These are phyloP conservation scores for Gadopsis bispinosus DNA, from an alignment of 2,797 vertebrate genomes.

Conservation along the genomic window DNA sequence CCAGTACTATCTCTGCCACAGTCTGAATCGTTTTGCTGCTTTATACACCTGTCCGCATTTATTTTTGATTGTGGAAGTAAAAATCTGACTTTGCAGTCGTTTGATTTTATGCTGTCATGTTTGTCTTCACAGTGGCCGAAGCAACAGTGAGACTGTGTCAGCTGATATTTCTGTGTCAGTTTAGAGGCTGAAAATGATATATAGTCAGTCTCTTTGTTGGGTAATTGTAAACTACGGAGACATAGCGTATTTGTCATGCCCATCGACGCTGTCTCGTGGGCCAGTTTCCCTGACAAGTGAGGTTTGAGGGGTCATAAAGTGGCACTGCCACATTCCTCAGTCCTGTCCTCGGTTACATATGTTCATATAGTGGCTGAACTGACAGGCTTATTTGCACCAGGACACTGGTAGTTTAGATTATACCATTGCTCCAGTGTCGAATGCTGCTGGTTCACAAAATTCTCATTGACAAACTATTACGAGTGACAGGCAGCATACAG, in stretches of 20 bases:
- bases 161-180: constrained; percentile 35
- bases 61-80: constrained; percentile 12
- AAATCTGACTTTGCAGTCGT: constrained; percentile 20
- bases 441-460: constrained; percentile 33
- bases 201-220: constrained; percentile 48
- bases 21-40: not conserved
- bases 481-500: constrained; percentile 34
- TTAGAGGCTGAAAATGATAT: constrained; percentile 26
- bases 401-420: constrained; percentile 66
- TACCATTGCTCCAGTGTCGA: constrained; percentile 66
- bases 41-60: constrained; percentile 1
- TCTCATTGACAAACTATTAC: constrained; percentile 62
- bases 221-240: constrained; percentile 71
- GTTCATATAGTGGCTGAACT: constrained; percentile 60
- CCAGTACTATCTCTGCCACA: not conserved
- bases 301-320: constrained; percentile 72
- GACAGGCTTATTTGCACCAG: constrained; percentile 80
- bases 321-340: constrained; percentile 57
- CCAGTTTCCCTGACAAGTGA: constrained; percentile 75
- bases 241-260: constrained; percentile 63
- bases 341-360: constrained; percentile 67
- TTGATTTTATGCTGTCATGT: constrained; percentile 15
- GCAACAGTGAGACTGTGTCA: constrained; percentile 5
- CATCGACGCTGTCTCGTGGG: constrained; percentile 56
- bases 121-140: not conserved